Evolutionary conservation across 2,888 invertebrate genomes (phyloP).

Genomic region (Ephialtes manifestator): DNA sequence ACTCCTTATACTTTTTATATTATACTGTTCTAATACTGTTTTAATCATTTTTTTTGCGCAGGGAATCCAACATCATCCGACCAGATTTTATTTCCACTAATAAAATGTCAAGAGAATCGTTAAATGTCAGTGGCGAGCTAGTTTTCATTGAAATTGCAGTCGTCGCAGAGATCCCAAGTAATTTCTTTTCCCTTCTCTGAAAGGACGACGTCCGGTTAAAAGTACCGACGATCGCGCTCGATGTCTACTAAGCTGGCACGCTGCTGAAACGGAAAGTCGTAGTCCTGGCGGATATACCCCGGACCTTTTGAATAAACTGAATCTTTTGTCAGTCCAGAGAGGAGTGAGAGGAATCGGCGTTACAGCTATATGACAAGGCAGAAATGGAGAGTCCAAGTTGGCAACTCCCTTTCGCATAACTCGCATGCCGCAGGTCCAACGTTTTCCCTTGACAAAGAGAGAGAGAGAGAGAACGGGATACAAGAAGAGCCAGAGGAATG

Average conservation of each 20-base stretch:
- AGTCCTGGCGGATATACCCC: constrained; percentile 54
- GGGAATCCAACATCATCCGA: too few relatives aligned
- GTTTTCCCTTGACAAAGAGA: constrained; percentile 63
- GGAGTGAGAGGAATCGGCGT: constrained; percentile 28
- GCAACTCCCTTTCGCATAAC: constrained; percentile 54
- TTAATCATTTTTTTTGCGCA: too few relatives aligned
- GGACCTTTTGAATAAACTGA: constrained; percentile 62
- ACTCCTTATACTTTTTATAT: neutral
- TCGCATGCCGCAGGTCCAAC: constrained; percentile 35
- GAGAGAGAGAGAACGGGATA: constrained; percentile 19
- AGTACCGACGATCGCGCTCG: constrained; percentile 46
- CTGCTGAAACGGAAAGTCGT: constrained; percentile 59
- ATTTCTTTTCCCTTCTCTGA: constrained; percentile 26
- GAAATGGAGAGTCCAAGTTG: constrained; percentile 53
- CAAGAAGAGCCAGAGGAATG: constrained; percentile 40
- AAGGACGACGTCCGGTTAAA: constrained; percentile 37
- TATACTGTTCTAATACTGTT: neutral
- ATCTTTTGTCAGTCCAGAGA: constrained; percentile 58
- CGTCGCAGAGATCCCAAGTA: neutral
- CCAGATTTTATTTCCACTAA: too few relatives aligned
- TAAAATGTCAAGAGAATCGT: too few relatives aligned
- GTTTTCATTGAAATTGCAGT: constrained; percentile 42
- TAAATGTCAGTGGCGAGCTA: constrained; percentile 5
- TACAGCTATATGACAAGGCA: constrained; percentile 27
- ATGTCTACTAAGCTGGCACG: constrained; percentile 31